Evolutionary conservation across 2,797 vertebrate species (phyloP).

Genomic region (Phaenicophaeus curvirostris): DNA sequence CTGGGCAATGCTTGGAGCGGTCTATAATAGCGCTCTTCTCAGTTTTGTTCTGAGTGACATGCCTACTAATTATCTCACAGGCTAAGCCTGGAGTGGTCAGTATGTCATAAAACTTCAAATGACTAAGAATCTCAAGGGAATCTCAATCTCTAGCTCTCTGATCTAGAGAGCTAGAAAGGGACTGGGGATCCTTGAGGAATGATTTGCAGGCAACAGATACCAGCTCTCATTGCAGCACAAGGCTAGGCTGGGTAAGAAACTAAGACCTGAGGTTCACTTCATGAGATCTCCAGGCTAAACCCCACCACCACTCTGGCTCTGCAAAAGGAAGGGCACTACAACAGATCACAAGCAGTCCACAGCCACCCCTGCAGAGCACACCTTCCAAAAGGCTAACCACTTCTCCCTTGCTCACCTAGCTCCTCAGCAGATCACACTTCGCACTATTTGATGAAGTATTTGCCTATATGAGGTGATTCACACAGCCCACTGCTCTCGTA

Average conservation of each 20-base stretch:
- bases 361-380: not conserved
- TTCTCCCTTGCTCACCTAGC: not conserved
- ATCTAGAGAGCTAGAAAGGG: not conserved
- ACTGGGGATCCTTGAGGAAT: not conserved
- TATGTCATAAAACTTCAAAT: not conserved
- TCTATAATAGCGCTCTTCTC: not conserved
- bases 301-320: not conserved
- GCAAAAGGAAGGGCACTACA: not conserved
- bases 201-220: not conserved
- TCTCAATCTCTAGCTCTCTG: fast-evolving
- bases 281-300: not conserved
- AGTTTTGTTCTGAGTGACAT: not conserved
- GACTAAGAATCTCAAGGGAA: not conserved
- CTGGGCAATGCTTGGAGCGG: fast-evolving
- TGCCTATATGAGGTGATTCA: not conserved
- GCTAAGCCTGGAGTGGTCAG: not conserved
- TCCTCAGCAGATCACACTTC: not conserved
- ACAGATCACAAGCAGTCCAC: not conserved
- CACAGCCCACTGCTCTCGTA: not conserved
- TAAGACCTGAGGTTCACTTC: not conserved
- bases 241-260: not conserved
- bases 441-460: not conserved
- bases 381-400: not conserved
- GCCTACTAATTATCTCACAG: not conserved
- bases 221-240: not conserved